Evolutionary conservation across 2,888 invertebrate species (phyloP), one percentile per base, ranked within the genome.

Genomic region (Noctua pronuba): DNA sequence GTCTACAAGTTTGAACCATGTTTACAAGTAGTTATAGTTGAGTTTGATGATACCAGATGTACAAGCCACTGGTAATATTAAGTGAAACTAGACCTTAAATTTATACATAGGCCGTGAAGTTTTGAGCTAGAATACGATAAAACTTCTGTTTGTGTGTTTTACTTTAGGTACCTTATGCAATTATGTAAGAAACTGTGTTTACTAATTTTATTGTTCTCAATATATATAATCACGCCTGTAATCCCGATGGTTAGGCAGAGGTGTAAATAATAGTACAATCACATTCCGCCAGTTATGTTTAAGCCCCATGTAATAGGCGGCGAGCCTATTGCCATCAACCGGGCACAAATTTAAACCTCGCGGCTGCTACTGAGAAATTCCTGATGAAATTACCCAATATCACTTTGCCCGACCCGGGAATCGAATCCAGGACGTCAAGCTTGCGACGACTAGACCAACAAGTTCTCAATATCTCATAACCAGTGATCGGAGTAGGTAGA

Each of bases 1-100:
- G 21, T 60, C 31, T 21, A 31, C 60, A 60, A 60, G 18, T 60
- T 60, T 38, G 4, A 41, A 5, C 24, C 18, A 18, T 18, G 21
- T n/a, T 75, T 41, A 21, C 3, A 65, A 55, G 18, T 44, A 8
- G 11, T 77, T 77, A 6, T 31, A 77, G 18, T 31, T 16, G n/a
- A 60, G 8, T 38, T 21, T 24, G 8, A 28, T 77, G 18, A 44
- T 55, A 46, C 11, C 2, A 21, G 55, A 68, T 66, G 38, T 52
- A 18, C 38, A 2, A 49, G 35, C 38, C 41, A n/a, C n/a, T 24
- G 3, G 28, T 75, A 18, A 46, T 38, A 60, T 75, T 75, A 24
- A 49, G 38, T 18, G 4, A 46, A 24, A 49, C 28, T 58, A 6
- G 10, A 24, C 18, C 35, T 74, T 46, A 46, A 60, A 75, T 13